A percentile compares a stretch with the other conserved stretches of the same genome.
These are phyloP conservation scores for Manis javanica DNA, from an alignment of 2,797 vertebrate genomes.

Conservation along the genomic window DNA sequence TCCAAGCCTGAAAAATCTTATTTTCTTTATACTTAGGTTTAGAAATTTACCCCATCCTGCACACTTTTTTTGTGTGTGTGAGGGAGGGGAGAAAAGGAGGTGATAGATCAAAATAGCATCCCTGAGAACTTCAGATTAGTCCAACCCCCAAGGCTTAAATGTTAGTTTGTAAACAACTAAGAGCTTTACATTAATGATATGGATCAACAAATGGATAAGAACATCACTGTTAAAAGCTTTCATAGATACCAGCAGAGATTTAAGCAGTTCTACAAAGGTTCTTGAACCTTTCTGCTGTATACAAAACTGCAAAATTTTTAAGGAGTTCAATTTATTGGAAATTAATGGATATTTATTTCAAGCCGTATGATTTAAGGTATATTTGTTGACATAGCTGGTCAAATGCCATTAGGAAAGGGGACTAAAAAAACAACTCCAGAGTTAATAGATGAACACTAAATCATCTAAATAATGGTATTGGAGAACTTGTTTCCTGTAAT, in stretches of 20 bases:
- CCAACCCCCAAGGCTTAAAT: not conserved
- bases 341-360: constrained; percentile 54
- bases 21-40: constrained; percentile 48
- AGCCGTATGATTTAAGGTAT: constrained; percentile 38
- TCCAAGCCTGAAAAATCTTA: not conserved
- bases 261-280: constrained; percentile 36
- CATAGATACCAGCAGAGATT: constrained; percentile 32
- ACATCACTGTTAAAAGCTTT: constrained; percentile 38
- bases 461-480: constrained; percentile 57
- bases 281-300: not conserved
- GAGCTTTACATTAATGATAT: constrained; percentile 25
- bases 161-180: not conserved
- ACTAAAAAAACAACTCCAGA: not conserved
- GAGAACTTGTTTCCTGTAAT: constrained; percentile 68
- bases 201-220: not conserved
- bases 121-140: not conserved
- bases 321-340: not conserved
- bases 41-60: constrained; percentile 36
- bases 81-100: not conserved
- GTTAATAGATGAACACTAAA: constrained; percentile 41
- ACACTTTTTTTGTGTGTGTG: not conserved
- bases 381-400: constrained; percentile 40
- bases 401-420: constrained; percentile 47
- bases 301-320: constrained; percentile 48
- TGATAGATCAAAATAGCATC: not conserved